phyloP scores from a whole-genome alignment of 2,797 vertebrate genomes.

The Acrossocheilus fasciatus region DNA sequence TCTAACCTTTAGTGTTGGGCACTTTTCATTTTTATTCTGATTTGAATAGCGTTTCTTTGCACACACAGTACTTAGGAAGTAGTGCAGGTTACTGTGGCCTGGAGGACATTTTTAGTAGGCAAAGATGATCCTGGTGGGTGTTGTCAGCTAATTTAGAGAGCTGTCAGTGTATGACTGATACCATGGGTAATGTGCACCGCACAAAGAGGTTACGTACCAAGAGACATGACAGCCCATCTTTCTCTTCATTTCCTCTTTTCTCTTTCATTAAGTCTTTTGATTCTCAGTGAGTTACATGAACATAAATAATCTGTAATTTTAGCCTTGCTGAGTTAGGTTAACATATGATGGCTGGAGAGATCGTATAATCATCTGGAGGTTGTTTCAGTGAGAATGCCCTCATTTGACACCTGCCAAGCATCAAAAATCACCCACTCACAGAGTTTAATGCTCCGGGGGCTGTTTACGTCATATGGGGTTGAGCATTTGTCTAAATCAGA shows the following conservation, averaged over 20 bases:
- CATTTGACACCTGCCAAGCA: constrained; percentile 22
- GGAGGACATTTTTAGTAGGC: constrained; percentile 49
- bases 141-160: constrained; percentile 64
- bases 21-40: constrained; percentile 9
- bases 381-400: constrained; percentile 24
- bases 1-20: neutral
- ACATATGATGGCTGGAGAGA: constrained; percentile 5
- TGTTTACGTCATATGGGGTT: constrained; percentile 14
- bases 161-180: constrained; percentile 54
- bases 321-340: constrained; percentile 9
- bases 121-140: constrained; percentile 66
- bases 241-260: constrained; percentile 21
- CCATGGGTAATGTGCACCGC: constrained; percentile 57
- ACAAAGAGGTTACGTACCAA: constrained; percentile 58
- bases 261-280: constrained; percentile 27
- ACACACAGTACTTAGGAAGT: constrained; percentile 19
- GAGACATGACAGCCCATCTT: constrained; percentile 53
- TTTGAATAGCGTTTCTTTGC: constrained; percentile 7
- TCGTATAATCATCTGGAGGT: constrained; percentile 9
- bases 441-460: neutral
- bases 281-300: constrained; percentile 1
- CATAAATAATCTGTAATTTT: neutral
- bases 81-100: constrained; percentile 35
- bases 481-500: constrained; percentile 21
- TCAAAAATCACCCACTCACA: neutral